Conservation (phyloP, 2,113 vertebrate species). For the Zosterops hypoxanthus region DNA sequence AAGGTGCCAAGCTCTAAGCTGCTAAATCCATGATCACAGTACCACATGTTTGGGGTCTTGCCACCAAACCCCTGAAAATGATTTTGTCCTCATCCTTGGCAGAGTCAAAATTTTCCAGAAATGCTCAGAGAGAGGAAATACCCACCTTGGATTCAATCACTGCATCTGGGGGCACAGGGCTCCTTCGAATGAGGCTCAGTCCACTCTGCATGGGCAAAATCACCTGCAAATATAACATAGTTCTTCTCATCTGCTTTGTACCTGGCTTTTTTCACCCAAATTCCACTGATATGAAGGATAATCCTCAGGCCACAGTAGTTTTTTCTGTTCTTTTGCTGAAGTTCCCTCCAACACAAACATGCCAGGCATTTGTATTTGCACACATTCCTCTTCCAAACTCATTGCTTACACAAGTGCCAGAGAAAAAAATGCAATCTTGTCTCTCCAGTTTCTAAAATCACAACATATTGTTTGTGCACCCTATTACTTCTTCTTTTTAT, state of each 20-base stretch:
- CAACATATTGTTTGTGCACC: background rate
- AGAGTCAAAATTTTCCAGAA: background rate
- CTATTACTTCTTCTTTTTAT: background rate
- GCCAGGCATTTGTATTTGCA: background rate
- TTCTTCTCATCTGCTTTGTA: background rate
- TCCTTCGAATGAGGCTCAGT: slow-evolving; percentile 74
- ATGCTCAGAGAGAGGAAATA: background rate
- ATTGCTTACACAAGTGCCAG: background rate
- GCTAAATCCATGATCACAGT: background rate
- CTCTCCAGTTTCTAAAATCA: background rate
- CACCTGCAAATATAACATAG: slow-evolving; percentile 64
- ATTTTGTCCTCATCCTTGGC: background rate
- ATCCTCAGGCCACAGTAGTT: background rate
- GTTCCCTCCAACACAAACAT: background rate
- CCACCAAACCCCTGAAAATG: background rate
- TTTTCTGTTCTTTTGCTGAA: background rate
- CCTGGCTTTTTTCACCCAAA: background rate
- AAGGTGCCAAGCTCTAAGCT: background rate
- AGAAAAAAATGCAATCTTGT: background rate
- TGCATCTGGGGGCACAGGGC: background rate
- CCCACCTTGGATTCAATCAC: slow-evolving; percentile 3
- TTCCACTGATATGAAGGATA: background rate
- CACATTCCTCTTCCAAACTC: background rate
- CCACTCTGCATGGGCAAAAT: slow-evolving; percentile 79
- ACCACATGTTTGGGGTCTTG: background rate